Percentiles rank a stretch among this genome's conserved stretches.
phyloP scores from a whole-genome alignment of 2,888 invertebrate genomes.

The Mantis religiosa region DNA sequence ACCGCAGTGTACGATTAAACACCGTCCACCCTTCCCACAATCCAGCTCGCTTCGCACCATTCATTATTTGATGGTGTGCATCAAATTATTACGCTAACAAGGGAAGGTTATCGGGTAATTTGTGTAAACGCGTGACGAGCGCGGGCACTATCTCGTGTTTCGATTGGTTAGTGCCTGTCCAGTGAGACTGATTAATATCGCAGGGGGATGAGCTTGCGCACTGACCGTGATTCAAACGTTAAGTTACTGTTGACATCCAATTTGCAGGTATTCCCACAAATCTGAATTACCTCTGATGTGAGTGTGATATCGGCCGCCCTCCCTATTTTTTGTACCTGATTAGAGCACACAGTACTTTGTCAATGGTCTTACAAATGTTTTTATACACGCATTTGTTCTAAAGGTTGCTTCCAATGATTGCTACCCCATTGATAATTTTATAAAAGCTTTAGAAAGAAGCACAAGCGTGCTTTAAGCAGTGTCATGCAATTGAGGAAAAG shows the following conservation, averaged over 20 bases:
- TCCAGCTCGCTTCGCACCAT: not conserved
- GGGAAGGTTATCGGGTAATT: not conserved
- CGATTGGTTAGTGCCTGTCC: not conserved
- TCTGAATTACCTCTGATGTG: not conserved
- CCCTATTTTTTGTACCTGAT: not conserved
- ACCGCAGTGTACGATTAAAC: not conserved
- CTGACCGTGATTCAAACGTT: not conserved
- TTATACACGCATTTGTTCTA: too few species aligned
- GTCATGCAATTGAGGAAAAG: too few species aligned
- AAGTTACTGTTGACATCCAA: not conserved
- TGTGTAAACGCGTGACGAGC: not conserved
- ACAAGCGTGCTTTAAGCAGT: too few species aligned
- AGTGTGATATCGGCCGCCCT: not conserved
- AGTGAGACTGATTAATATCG: not conserved
- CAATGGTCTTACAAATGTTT: not conserved
- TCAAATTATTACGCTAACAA: not conserved
- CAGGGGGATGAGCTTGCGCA: not conserved
- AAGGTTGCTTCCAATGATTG: too few species aligned
- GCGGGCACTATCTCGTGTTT: not conserved
- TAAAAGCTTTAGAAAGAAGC: too few species aligned
- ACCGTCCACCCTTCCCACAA: not conserved
- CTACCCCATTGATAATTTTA: too few species aligned
- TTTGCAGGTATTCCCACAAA: not conserved
- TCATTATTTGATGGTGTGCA: not conserved
- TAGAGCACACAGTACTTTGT: not conserved